A percentile compares a stretch with the other conserved stretches of the same genome.
phyloP scores from a whole-genome alignment of 2,888 invertebrate genomes.

The Cancer borealis region DNA sequence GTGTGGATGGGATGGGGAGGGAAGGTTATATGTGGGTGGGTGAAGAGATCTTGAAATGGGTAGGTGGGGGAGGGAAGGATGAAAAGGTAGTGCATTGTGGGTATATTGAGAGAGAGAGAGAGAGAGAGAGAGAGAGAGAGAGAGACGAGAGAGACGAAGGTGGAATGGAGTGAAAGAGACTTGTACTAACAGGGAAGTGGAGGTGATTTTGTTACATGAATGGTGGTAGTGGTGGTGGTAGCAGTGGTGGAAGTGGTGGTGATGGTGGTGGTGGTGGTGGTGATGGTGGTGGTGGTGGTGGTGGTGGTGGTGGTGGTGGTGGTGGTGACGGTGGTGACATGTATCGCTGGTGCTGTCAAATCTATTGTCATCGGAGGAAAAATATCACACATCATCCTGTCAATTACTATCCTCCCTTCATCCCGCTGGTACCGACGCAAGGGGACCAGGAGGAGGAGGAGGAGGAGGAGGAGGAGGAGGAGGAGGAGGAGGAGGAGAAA shows the following conservation, averaged over 20 bases:
- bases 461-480: not conserved
- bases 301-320: not conserved
- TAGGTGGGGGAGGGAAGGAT: no score
- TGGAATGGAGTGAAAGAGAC: no score
- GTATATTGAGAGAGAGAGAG: no score
- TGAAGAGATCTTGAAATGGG: no score
- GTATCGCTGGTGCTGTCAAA: not conserved
- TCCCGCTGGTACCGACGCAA: not conserved
- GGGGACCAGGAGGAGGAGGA: not conserved
- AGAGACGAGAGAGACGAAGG: no score
- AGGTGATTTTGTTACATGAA: no score
- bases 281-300: not conserved
- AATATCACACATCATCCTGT: not conserved
- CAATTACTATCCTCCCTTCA: slow-evolving; percentile 13
- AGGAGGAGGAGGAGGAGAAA: not conserved
- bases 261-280: not conserved
- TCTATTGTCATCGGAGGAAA: not conserved
- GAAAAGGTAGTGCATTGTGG: no score
- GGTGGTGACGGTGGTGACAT: not conserved
- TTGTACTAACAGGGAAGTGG: no score
- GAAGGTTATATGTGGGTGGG: no score
- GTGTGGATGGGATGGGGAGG: not conserved
- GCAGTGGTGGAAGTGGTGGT: not conserved
- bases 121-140: no score
- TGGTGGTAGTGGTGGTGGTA: no score